Base-by-base conservation (phyloP, 2,113 vertebrate genomes). In the Melanotaenia duboulayi region DNA sequence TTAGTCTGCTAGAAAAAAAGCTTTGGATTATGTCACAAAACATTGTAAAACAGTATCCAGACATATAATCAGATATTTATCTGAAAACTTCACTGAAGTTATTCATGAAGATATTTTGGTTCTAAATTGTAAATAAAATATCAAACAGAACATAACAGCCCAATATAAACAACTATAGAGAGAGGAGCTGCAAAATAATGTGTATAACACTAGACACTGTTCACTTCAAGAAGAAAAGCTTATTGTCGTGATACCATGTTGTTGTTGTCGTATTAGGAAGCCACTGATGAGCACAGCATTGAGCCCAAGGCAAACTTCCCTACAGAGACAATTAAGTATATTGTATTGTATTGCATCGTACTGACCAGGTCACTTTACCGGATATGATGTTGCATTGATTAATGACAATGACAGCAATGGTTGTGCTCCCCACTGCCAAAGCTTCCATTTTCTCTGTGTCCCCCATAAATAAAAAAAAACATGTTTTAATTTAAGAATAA, bases 381-480 rank as follows among this genome's bases (percentile, higher is more conserved):
- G 35, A 11, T 37, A 9, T 37, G 35, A 14, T 24, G 13, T 48
- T 49, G 7, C 11, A n/a, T n/a, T n/a, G n/a, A n/a, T n/a, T n/a
- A 48, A 48, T 48, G 17, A 8, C 5, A 10, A 48, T 48, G 44
- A n/a, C 48, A 54, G 39, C 42, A 32, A 50, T 35, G 35, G 59
- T 22, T 49, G 51, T 55, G 42, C 49, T 51, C 35, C 48, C 57
- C 28, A 1, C 24, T 70, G 70, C 42, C 23, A 56, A n/a, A 49
- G 23, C 54, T 64, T 59, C 6, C 28, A n/a, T 72, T 72, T 23
- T 10, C 32, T 66, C 12, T 58, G 50, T 44, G n/a, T 35, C 32
- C 3, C 28, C 28, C n/a, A 52, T 57, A 40, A 52, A 2, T 69
- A 71, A 52, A 2, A 67, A 67, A 76, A 72, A 44, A 28, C 32